Evolutionary conservation across 64 coral and sea anemone genomes (phyloP).

Genomic region (Exaiptasia diaphana): DNA sequence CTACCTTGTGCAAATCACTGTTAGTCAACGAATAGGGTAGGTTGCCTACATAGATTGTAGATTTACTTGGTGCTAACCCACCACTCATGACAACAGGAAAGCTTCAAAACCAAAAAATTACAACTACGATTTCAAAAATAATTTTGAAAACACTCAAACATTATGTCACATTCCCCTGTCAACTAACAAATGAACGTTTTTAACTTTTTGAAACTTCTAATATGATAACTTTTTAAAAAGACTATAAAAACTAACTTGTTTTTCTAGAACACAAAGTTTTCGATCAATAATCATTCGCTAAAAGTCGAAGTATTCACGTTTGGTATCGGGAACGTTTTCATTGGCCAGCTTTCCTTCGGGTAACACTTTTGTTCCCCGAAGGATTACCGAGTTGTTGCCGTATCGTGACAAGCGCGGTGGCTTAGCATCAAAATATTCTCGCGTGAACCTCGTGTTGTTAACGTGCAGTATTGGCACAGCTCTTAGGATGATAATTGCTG

Average conservation of each 20-base stretch:
- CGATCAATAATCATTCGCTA: no score
- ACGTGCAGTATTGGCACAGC: no score
- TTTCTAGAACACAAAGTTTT: no score
- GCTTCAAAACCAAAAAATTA: background rate
- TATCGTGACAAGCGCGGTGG: slow-evolving; percentile 33
- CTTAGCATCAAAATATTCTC: slow-evolving; percentile 1
- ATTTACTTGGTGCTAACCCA: slow-evolving; percentile 94
- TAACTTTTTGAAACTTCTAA: slow-evolving; percentile 28
- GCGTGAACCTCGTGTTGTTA: slow-evolving; percentile 27
- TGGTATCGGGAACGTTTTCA: no score
- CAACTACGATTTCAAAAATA: background rate
- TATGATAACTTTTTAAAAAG: background rate
- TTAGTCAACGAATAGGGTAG: slow-evolving; percentile 95
- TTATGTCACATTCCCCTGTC: background rate
- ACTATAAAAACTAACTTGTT: no score
- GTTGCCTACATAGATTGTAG: slow-evolving; percentile 96
- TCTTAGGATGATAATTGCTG: no score
- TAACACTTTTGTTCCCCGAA: no score
- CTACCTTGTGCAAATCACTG: slow-evolving; percentile 96
- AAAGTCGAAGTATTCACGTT: no score
- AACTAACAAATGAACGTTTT: background rate
- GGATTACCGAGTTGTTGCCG: no score
- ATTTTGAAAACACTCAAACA: background rate
- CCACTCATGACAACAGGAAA: slow-evolving; percentile 67
- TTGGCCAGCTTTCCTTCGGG: no score